Base-by-base conservation (phyloP, 2,113 vertebrate species). In the Ursus arctos region DNA sequence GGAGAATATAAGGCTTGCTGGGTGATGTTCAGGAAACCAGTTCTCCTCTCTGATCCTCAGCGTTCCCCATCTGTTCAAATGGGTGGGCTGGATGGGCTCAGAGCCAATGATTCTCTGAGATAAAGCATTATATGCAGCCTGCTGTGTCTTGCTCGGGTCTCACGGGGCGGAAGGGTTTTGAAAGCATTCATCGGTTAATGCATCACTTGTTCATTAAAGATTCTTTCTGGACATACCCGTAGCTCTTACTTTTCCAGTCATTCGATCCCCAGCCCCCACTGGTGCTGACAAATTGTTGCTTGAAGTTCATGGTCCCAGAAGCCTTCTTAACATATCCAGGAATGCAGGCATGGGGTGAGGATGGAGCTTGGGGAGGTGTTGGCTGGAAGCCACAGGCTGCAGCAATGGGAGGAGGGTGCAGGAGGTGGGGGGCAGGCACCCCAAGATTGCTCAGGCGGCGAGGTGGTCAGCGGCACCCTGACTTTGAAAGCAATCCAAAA, bases 401-500 rank as follows among this genome's bases (percentile, higher is more conserved):
- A 94, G 92, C 97, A 91, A 94, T 51, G 18, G 93, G 87, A 63
- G 79, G 95, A 95, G 69, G 93, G 97, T 77, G 76, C 85, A 14
- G 94, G 61, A 94, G 96, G 97, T 59, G 22, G n/a, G 88, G 59
- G 31, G 43, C 65, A n/a, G 2, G 19, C 61, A 82, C 91, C 97
- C 97, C 43, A 69, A 96, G 96, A 97, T 97, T 95, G 96, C 89
- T 96, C 80, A 80, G 6, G 97, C 76, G 91, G 98, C 63, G 31
- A 81, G 97, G 81, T 43, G 72, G 90, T 1, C 0, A 11, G 95
- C 87, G 57, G 93, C 85, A 24, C 33, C 93, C 97, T 43, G 69
- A 36, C 97, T 98, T 98, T 99, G 99, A 99, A 99, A 98, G 61
- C 55, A 87, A 96, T 98, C 99, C 99, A 98, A 98, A 98, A 96